Evolutionary conservation across 2,113 vertebrate genomes (phyloP).

Genomic region (Megaceryle maxima): DNA sequence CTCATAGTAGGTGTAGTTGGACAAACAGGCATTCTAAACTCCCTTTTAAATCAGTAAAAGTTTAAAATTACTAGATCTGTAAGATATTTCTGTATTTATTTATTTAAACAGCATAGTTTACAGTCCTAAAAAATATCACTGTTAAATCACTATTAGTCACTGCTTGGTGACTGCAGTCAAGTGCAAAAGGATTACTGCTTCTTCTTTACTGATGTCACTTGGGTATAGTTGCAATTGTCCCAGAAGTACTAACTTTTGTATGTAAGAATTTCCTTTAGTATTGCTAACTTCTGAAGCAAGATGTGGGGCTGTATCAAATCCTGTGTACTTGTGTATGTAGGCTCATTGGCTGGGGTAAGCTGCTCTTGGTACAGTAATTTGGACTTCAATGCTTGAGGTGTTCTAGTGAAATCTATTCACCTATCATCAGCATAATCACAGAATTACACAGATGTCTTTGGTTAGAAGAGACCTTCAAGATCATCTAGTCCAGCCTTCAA

Average conservation of each 20-base stretch:
- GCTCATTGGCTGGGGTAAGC: not conserved
- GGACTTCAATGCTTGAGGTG: not conserved
- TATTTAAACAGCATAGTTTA: not conserved
- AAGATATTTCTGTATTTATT: too few relatives aligned
- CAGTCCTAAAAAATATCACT: not conserved
- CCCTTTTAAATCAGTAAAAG: not conserved
- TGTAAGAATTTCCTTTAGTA: not conserved
- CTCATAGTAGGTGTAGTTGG: not conserved
- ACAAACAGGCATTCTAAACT: not conserved
- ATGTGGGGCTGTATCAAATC: not conserved
- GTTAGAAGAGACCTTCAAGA: too few relatives aligned
- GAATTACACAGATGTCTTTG: too few relatives aligned
- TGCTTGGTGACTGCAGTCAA: not conserved
- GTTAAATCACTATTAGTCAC: not conserved
- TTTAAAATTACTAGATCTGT: not conserved
- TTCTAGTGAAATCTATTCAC: not conserved
- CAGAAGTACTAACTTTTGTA: not conserved
- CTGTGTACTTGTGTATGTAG: not conserved
- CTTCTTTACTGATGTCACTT: not conserved
- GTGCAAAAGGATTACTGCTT: not conserved
- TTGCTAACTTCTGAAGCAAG: not conserved
- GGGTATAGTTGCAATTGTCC: not conserved
- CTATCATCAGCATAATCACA: not conserved
- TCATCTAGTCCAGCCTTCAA: too few relatives aligned
- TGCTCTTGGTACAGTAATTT: not conserved